Conservation (phyloP, 37 sponge, comb jelly and placozoan species). For the Diacarnus erythraeanus region DNA sequence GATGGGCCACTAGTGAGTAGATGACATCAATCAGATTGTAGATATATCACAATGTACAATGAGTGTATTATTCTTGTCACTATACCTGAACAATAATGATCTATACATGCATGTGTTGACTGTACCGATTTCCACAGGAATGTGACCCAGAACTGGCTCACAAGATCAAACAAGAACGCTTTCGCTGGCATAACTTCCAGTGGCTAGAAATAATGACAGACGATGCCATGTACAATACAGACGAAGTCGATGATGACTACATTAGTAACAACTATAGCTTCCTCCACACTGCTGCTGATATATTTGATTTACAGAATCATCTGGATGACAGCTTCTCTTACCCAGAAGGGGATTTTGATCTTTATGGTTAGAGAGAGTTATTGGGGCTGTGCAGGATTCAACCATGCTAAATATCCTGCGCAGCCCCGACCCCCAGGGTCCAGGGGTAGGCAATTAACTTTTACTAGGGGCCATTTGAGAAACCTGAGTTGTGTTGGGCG, state of each 20-base stretch:
- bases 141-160: conserved; percentile 70
- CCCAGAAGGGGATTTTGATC: conserved; percentile 33
- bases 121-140: conserved; percentile 41
- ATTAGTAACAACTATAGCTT: conserved; percentile 56
- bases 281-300: conserved; percentile 58
- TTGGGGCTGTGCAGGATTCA: too few species aligned
- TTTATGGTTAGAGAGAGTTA: too few species aligned
- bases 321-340: neutral
- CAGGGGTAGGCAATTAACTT: too few species aligned
- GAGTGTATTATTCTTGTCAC: too few species aligned
- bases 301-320: conserved; percentile 12
- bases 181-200: conserved; percentile 85
- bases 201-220: conserved; percentile 92
- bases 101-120: conserved; percentile 2
- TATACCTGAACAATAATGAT: too few species aligned
- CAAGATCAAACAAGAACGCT: conserved; percentile 73
- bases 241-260: conserved; percentile 56
- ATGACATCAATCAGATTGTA: too few species aligned
- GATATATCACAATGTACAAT: too few species aligned
- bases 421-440: too few species aligned
- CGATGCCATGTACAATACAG: conserved; percentile 33
- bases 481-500: too few species aligned
- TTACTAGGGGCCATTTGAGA: too few species aligned
- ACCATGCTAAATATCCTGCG: too few species aligned
- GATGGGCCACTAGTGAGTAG: too few species aligned